Base-by-base conservation (phyloP, 35 echinoderm and acorn worm genomes). In the Apostichopus japonicus region DNA sequence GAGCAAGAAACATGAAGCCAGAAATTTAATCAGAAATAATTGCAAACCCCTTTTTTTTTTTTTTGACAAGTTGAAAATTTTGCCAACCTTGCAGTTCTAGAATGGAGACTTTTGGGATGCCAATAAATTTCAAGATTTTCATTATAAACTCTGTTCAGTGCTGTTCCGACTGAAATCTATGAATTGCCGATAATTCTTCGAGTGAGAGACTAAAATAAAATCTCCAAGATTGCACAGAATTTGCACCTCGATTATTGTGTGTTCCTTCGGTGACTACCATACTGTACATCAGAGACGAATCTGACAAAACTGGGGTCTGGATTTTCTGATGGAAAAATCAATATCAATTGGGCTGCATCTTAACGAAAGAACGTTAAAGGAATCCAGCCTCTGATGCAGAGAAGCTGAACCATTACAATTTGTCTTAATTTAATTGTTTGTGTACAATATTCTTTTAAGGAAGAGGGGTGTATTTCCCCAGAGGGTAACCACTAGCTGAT, bases 61-160 rank as follows among this genome's bases (percentile, higher is more conserved):
- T 75, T 75, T 75, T 75, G 71, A 75, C 21, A 75, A 75, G 71
- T 75, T 73, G 71, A 75, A 75, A 75, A 75, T 75, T 23, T 75
- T 75, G 71, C 71, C 71, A 75, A 75, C 71, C 71, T 75, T 75
- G 71, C 71, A 75, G 22, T 19, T 75, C 71, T 75, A 21, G 71
- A 14, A 19, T 19, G 22, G 71, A 75, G 71, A 75, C 16, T n/a
- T 75, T 75, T 14, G 71, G 17, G 14, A 75, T 19, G 71, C 57
- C 57, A 75, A 23, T 75, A 75, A 6, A 75, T 75, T 19, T 75
- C 71, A 75, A 23, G 15, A 75, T 15, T 75, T 75, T 75, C 71
- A 75, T 75, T 19, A 75, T 75, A 23, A 75, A 75, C 1, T 19
- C 71, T 75, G 71, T 19, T 19, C 71, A 24, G 71, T 75, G 15